Percentiles rank a stretch among this genome's conserved stretches.
These are phyloP conservation scores for Origma solitaria DNA, from an alignment of 2,113 vertebrate genomes.

Conservation along the genomic window DNA sequence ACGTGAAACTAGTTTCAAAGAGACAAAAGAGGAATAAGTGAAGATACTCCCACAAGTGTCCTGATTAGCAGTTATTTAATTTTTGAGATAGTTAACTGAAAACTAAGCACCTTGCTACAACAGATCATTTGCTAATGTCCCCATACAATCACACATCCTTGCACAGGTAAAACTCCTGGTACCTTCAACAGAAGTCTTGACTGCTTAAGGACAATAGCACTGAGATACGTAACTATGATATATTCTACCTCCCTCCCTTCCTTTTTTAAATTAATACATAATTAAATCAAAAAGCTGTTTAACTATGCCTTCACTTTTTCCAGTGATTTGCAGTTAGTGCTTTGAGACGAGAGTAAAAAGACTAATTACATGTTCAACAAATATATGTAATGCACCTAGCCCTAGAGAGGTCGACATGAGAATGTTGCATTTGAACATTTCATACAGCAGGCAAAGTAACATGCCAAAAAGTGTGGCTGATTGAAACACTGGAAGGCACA, in stretches of 20 bases:
- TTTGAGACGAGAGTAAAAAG: conserved; percentile 1
- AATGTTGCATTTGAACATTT: conserved; percentile 67
- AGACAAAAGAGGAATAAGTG: conserved; percentile 86
- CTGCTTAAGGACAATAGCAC: not conserved
- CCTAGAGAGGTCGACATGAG: conserved; percentile 52
- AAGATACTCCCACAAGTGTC: conserved; percentile 65
- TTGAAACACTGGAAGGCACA: conserved; percentile 40
- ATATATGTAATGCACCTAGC: conserved; percentile 40
- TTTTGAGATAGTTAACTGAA: conserved; percentile 17
- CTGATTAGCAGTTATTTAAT: conserved; percentile 40
- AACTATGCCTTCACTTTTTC: conserved; percentile 44
- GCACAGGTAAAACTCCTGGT: not conserved
- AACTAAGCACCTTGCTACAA: not conserved
- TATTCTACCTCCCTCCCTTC: not conserved
- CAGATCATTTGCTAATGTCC: not conserved
- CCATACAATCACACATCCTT: not conserved
- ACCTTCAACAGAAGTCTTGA: conserved; percentile 4
- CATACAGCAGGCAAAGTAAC: conserved; percentile 75
- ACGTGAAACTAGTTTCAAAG: conserved; percentile 91
- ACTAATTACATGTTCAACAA: conserved; percentile 39
- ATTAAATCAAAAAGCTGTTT: not conserved
- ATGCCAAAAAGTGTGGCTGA: conserved; percentile 68
- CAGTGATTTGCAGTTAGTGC: not conserved
- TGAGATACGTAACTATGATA: not conserved
- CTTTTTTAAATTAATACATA: not conserved